phyloP scores from a whole-genome alignment of 2,113 vertebrate species.

The Synodontis membranacea region DNA sequence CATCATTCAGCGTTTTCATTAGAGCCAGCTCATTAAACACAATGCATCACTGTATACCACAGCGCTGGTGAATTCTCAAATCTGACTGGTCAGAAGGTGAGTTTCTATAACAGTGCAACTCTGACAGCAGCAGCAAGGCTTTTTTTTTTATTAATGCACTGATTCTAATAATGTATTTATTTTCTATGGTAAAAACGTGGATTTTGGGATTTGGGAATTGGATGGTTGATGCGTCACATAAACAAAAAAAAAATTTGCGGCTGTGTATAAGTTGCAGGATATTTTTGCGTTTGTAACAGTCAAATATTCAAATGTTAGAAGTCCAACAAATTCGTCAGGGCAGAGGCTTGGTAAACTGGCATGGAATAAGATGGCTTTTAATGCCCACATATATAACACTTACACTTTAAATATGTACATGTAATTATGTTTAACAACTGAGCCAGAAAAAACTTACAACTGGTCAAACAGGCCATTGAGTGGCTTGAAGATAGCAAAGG shows the following conservation, averaged over 20 bases:
- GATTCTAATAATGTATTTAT: background rate
- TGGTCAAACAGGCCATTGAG: background rate
- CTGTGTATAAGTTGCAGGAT: background rate
- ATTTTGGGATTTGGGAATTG: background rate
- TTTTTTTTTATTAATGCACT: background rate
- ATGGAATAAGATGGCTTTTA: background rate
- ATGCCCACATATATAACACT: background rate
- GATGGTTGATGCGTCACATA: background rate
- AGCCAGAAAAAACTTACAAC: background rate
- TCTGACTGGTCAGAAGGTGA: conserved; percentile 1
- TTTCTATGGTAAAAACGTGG: background rate
- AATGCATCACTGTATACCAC: background rate
- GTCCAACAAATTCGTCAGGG: background rate
- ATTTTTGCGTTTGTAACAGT: background rate
- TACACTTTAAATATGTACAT: conserved; percentile 26
- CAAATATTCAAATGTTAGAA: background rate
- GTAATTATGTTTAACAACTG: background rate
- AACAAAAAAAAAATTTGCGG: background rate
- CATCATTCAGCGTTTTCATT: background rate
- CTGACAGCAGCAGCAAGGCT: background rate
- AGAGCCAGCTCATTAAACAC: background rate
- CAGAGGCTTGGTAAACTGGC: background rate
- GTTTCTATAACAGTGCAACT: background rate
- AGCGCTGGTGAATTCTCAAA: background rate
- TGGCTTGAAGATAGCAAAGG: background rate